These are phyloP conservation scores for Perizoma flavofasciatum DNA, from an alignment of 2,888 invertebrate genomes.

Conservation along the genomic window DNA sequence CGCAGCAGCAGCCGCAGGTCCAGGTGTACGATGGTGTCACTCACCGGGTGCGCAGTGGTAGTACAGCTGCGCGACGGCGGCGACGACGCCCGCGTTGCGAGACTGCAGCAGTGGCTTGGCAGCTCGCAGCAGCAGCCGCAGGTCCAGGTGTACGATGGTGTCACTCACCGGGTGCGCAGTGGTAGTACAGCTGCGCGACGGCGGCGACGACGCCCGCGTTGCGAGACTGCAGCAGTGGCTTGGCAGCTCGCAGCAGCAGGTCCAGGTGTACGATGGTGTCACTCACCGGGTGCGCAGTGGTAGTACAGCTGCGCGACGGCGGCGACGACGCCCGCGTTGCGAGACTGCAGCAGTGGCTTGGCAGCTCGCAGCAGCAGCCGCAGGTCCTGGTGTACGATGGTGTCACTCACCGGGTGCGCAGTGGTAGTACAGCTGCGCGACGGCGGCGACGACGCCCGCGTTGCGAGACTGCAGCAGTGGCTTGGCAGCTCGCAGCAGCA, in stretches of 20 bases:
- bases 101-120: constrained; percentile 97
- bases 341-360: constrained; percentile 96
- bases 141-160: constrained; percentile 83
- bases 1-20: constrained; percentile 96
- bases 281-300: constrained; percentile 93
- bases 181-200: constrained; percentile 98
- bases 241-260: constrained; percentile 94
- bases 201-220: constrained; percentile 99
- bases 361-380: constrained; percentile 94
- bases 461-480: constrained; percentile 98
- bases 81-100: constrained; percentile 97
- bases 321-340: constrained; percentile 98
- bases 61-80: constrained; percentile 98
- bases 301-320: constrained; percentile 98
- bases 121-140: constrained; percentile 94
- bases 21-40: constrained; percentile 11
- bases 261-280: too few species aligned
- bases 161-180: constrained; percentile 91
- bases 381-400: constrained; percentile 85
- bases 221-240: constrained; percentile 96
- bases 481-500: constrained; percentile 95
- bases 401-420: constrained; percentile 89
- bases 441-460: constrained; percentile 98
- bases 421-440: constrained; percentile 98
- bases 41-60: constrained; percentile 95